A percentile compares a stretch with the other conserved stretches of the same genome.
Evolutionary conservation across 2,797 vertebrate species (phyloP).

Genomic region (Huso huso): DNA sequence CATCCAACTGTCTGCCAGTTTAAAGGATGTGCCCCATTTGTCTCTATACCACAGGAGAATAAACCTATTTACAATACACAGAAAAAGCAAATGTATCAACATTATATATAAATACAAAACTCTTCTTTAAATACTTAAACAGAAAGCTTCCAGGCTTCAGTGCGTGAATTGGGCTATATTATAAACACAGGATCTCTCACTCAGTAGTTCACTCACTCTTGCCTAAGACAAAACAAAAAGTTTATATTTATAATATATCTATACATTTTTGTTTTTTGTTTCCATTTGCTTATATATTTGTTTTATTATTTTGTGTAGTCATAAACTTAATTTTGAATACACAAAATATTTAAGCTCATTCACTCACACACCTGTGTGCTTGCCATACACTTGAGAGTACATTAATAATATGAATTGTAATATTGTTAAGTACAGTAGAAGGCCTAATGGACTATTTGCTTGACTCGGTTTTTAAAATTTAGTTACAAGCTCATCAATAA

Average conservation of each 20-base stretch:
- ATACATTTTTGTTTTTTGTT: conserved; percentile 11
- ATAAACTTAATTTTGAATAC: conserved; percentile 33
- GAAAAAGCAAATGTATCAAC: conserved; percentile 53
- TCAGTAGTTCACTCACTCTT: conserved; percentile 92
- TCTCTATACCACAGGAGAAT: conserved; percentile 82
- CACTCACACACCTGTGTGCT: no score
- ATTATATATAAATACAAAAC: conserved; percentile 73
- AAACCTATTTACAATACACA: conserved; percentile 80
- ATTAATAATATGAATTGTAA: no score
- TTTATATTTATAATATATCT: conserved; percentile 20
- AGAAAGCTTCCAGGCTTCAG: conserved; percentile 76
- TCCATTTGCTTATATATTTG: conserved; percentile 21
- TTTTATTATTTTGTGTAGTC: conserved; percentile 14
- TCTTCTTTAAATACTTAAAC: conserved; percentile 67
- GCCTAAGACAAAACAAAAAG: conserved; percentile 47
- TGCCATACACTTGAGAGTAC: no score
- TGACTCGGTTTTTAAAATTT: no score
- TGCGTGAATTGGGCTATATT: conserved; percentile 68
- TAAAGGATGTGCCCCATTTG: conserved; percentile 68
- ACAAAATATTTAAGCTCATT: conserved; percentile 11
- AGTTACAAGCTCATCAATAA: no score
- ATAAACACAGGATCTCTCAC: conserved; percentile 70
- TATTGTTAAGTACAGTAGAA: no score
- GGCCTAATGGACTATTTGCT: no score
- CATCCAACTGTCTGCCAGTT: conserved; percentile 52